Conservation (phyloP, 2,888 invertebrate genomes). For the Polymixis flavicincta region DNA sequence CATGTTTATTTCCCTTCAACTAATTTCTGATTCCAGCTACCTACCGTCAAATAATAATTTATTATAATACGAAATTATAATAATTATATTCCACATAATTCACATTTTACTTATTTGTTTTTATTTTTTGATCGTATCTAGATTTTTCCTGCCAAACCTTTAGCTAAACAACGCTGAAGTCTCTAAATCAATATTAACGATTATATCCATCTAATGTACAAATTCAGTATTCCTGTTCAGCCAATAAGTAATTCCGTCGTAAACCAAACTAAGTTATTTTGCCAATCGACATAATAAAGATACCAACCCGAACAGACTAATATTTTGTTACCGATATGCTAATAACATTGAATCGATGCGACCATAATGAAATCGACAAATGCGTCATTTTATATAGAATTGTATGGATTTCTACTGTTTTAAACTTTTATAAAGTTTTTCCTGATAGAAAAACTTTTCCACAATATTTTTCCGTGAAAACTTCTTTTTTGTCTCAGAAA, state of each 20-base stretch:
- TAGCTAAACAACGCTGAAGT: neutral
- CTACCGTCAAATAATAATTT: neutral
- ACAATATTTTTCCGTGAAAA: too few relatives aligned
- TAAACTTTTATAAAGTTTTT: neutral
- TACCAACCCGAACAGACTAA: conserved; percentile 40
- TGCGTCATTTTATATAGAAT: conserved; percentile 23
- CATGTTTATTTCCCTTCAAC: neutral
- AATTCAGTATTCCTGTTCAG: conserved; percentile 10
- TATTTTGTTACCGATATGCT: conserved; percentile 57
- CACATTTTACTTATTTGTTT: neutral
- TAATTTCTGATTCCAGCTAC: neutral
- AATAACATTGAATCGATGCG: conserved; percentile 45
- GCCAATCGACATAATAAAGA: conserved; percentile 63
- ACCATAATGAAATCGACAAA: conserved; percentile 33
- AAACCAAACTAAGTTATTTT: conserved; percentile 63
- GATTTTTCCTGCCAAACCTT: neutral
- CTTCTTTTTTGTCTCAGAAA: neutral
- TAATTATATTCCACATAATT: neutral
- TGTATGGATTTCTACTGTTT: neutral
- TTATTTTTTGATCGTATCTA: neutral
- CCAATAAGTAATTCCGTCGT: conserved; percentile 32
- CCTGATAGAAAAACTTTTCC: too few relatives aligned
- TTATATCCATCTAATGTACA: conserved; percentile 31
- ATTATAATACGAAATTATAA: neutral
- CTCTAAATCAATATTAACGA: conserved; percentile 24